A percentile compares a stretch with the other conserved stretches of the same genome.
Evolutionary conservation across 2,113 vertebrate genomes (phyloP).

Genomic region (Rhadina sibilatrix): DNA sequence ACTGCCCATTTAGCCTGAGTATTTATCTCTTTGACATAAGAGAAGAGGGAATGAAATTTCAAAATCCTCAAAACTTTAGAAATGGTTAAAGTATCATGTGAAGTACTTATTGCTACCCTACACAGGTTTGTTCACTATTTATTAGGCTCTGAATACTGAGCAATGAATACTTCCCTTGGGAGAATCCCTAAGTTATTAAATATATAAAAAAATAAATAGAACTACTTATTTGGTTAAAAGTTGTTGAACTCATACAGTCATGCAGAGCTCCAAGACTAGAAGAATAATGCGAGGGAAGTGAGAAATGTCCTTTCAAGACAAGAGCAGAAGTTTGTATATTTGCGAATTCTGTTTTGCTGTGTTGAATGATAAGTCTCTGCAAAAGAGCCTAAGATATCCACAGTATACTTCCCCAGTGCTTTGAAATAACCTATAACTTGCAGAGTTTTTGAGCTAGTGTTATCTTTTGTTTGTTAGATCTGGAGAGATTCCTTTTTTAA

Average conservation of each 20-base stretch:
- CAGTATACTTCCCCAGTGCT: not conserved
- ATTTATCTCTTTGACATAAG: not conserved
- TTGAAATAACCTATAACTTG: not conserved
- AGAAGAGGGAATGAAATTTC: not conserved
- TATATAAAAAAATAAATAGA: not conserved
- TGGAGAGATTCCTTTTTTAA: not conserved
- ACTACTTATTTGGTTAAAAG: not conserved
- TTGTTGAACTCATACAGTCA: not conserved
- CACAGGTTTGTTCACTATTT: not conserved
- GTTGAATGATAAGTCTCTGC: not conserved
- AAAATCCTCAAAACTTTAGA: not conserved
- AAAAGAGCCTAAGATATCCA: not conserved
- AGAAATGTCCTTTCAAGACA: not conserved
- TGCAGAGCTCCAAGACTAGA: not conserved
- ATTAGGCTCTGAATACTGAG: not conserved
- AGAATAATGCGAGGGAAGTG: not conserved
- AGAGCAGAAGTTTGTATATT: not conserved
- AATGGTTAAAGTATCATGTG: not conserved
- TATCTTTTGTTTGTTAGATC: not conserved
- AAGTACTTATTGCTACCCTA: not conserved
- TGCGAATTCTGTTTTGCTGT: not conserved
- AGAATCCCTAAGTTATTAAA: not conserved
- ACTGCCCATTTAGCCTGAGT: not conserved
- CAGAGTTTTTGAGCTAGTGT: not conserved
- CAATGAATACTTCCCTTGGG: fast-evolving